Conservation (phyloP, 1,140 invertebrate species). For the Drosophila nigromelanica region DNA sequence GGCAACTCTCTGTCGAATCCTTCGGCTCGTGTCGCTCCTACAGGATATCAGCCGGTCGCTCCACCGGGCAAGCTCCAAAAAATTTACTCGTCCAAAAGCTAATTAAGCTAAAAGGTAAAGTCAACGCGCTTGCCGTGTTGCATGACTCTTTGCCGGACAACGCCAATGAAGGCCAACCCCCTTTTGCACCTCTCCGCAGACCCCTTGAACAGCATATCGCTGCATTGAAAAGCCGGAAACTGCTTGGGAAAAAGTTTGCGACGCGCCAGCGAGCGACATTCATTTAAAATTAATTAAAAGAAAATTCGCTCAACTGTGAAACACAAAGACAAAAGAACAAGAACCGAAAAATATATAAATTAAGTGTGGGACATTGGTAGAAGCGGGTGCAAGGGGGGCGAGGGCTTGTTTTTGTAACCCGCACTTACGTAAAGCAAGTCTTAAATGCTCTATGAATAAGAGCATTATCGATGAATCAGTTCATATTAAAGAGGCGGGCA, state of each 20-base stretch:
- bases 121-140: slow-evolving; percentile 50
- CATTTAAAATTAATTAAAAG: slow-evolving; percentile 83
- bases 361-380: slow-evolving; percentile 14
- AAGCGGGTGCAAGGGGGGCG: background rate
- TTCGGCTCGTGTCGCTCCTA: background rate
- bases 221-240: slow-evolving; percentile 53
- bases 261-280: slow-evolving; percentile 76
- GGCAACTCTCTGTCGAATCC: slow-evolving; percentile 1
- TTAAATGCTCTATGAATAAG: slow-evolving; percentile 37
- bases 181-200: too few species aligned
- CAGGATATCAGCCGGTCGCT: slow-evolving; percentile 23
- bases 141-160: slow-evolving; percentile 32
- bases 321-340: slow-evolving; percentile 74
- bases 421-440: slow-evolving; percentile 4
- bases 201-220: background rate
- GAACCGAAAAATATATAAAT: slow-evolving; percentile 45
- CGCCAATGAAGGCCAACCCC: slow-evolving; percentile 14
- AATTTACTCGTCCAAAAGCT: slow-evolving; percentile 62
- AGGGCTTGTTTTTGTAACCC: background rate
- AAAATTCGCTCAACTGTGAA: slow-evolving; percentile 81
- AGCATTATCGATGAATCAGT: slow-evolving; percentile 1
- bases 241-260: slow-evolving; percentile 72
- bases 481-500: background rate
- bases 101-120: slow-evolving; percentile 82
- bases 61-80: background rate